These are phyloP conservation scores for Apotomis turbidana DNA, from an alignment of 2,888 invertebrate genomes.

Conservation along the genomic window DNA sequence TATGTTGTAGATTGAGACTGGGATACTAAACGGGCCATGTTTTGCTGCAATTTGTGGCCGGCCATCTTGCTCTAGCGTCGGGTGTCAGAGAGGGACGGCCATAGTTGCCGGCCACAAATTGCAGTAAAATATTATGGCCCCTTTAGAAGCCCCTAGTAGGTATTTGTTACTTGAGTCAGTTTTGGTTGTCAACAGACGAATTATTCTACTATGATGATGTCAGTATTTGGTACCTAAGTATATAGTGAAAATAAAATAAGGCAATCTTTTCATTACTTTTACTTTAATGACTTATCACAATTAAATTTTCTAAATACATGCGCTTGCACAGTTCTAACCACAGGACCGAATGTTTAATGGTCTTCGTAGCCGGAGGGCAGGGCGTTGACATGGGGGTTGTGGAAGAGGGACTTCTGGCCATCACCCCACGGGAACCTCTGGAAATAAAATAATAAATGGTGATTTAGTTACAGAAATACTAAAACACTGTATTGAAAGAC, in stretches of 20 bases:
- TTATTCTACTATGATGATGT: not conserved
- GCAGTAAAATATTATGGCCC: no score
- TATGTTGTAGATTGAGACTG: no score
- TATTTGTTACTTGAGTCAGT: no score
- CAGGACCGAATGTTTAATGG: conserved; percentile 48
- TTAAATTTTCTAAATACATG: conserved; percentile 60
- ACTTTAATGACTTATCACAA: conserved; percentile 62
- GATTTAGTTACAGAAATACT: no score
- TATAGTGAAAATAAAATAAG: conserved; percentile 14
- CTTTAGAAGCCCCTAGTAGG: no score
- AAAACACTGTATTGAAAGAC: not conserved
- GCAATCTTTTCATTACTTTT: conserved; percentile 43
- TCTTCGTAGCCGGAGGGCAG: conserved; percentile 93
- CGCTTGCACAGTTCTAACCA: conserved; percentile 42
- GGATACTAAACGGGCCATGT: no score
- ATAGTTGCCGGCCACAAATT: no score
- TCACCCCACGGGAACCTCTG: conserved; percentile 97
- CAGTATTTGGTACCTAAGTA: not conserved
- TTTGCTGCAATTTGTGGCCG: no score
- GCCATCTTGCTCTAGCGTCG: no score
- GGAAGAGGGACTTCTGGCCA: conserved; percentile 93
- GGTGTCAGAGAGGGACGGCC: no score
- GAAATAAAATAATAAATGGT: conserved; percentile 51
- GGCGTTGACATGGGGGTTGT: conserved; percentile 91
- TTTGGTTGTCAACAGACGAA: no score